Base-by-base conservation (phyloP, 2,888 invertebrate genomes). In the Metalampra italica region DNA sequence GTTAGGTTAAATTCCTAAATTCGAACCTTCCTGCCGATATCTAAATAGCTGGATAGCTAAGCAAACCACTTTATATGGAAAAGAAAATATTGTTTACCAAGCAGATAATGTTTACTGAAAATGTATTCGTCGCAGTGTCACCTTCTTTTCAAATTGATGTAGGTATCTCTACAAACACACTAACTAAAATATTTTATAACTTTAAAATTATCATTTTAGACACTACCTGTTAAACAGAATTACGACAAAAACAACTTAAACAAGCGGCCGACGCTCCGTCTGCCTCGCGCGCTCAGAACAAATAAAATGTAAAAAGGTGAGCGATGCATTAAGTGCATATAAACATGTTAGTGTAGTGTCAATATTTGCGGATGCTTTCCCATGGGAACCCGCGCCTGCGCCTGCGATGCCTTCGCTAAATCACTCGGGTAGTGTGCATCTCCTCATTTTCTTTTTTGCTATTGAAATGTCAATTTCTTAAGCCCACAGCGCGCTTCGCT, bases 251-350 rank as follows among this genome's bases (percentile, higher is more conserved):
- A 82, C 75, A 80, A 75, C 71, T 75, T 65, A 76, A 79, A 79
- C 72, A 73, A 68, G 75, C 73, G 73, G 78, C 81, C 83, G 87
- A 83, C 87, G 82, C 57, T 73, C 67, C 81, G 87, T 88, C 87
- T 87, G 83, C 81, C 77, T 71, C 66, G 77, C 78, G 74, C 77
- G 79, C 66, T 75, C 74, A 71, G 68, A 79, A 75, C 88, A 88
- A 89, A 88, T 82, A 86, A 82, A 81, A 85, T 82, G 77, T 80
- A 85, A 86, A 86, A 86, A 85, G 82, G 79, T 82, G 84, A 77
- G 82, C 83, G 84, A 76, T 83, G 87, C 87, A 88, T 89, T 88
- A 89, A 89, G 88, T 83, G 87, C 85, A 82, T 86, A 88, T 89
- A 88, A 88, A 88, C 88, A 86, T 88, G 85, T 86, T 82, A 78